Conservation (phyloP, 2,888 invertebrate species). For the Matsumyia berberina region DNA sequence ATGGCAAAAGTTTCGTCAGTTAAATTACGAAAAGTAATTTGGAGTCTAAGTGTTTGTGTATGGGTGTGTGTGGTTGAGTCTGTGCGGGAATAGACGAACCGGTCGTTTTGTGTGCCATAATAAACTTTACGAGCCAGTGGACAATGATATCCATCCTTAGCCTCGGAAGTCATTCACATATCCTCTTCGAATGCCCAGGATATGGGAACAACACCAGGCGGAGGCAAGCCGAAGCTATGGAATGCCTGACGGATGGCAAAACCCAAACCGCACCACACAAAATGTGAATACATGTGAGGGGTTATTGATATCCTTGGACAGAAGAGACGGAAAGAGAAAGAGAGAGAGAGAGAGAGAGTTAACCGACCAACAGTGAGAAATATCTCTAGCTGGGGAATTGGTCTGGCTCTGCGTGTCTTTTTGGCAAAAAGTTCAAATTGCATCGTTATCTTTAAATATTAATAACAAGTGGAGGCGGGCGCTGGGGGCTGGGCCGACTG, state of each 20-base stretch:
- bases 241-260: slow-evolving; percentile 48
- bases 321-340: too few relatives aligned
- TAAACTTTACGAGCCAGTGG: slow-evolving; percentile 76
- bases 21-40: slow-evolving; percentile 74
- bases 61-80: slow-evolving; percentile 8
- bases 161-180: slow-evolving; percentile 76
- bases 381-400: slow-evolving; percentile 73
- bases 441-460: slow-evolving; percentile 76
- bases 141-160: slow-evolving; percentile 76
- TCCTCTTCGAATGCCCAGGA: slow-evolving; percentile 66
- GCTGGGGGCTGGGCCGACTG: background rate
- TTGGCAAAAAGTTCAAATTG: slow-evolving; percentile 74
- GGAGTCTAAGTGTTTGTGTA: slow-evolving; percentile 34
- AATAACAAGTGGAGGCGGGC: slow-evolving; percentile 55
- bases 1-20: slow-evolving; percentile 71
- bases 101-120: slow-evolving; percentile 75
- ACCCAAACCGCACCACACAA: slow-evolving; percentile 33
- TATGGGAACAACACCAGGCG: slow-evolving; percentile 69
- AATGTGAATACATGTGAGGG: slow-evolving; percentile 71
- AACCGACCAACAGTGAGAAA: slow-evolving; percentile 59
- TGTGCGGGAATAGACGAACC: slow-evolving; percentile 54
- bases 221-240: slow-evolving; percentile 42
- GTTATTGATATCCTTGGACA: slow-evolving; percentile 68
- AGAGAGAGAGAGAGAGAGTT: slow-evolving; percentile 49
- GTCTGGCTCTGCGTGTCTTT: slow-evolving; percentile 71